Base-by-base conservation (phyloP, 2,113 vertebrate species). In the Orientallactaga bullata region DNA sequence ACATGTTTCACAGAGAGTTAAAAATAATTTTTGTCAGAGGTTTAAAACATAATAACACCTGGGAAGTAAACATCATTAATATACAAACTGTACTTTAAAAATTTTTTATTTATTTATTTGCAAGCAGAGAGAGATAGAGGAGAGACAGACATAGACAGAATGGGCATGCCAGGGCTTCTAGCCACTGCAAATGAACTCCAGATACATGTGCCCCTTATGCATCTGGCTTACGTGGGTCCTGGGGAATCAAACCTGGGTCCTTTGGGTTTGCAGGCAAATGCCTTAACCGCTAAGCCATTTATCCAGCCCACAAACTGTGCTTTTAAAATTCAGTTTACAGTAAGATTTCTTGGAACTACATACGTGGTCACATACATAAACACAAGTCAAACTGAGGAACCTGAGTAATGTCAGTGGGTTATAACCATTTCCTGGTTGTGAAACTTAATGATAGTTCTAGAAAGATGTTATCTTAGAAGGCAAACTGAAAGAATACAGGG, bases 31-130 rank as follows among this genome's bases (percentile, higher is more conserved):
- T 69, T 85, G 17, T 13, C 12, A 68, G 30, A 89, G 21, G 79
- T 65, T 78, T 61, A 65, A 61, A 95, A 85, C 82, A 92, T 58
- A 78, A 73, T 35, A 81, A 20, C 3, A 90, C 35, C 39, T 86
- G 80, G 47, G 15, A 88, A 95, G 92, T 55, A 90, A 66, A n/a
- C 30, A 69, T 7, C 68, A 72, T 39, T 90, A 90, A 68, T 72
- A 37, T 10, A 37, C 6, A 72, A 90, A 81, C 10, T 87, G 7
- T 69, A 55, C 39, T 58, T 92, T 71, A n/a, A n/a, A n/a, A n/a
- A n/a, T n/a, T n/a, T n/a, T n/a, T n/a, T n/a, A n/a, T n/a, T n/a
- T n/a, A n/a, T n/a, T n/a, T n/a, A n/a, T n/a, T n/a, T n/a, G n/a
- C n/a, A n/a, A n/a, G n/a, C n/a, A n/a, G n/a, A n/a, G n/a, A n/a